Percentiles rank a stretch among this genome's conserved stretches.
Evolutionary conservation across 2,113 vertebrate species (phyloP).

Genomic region (Leptocoma aspasia): DNA sequence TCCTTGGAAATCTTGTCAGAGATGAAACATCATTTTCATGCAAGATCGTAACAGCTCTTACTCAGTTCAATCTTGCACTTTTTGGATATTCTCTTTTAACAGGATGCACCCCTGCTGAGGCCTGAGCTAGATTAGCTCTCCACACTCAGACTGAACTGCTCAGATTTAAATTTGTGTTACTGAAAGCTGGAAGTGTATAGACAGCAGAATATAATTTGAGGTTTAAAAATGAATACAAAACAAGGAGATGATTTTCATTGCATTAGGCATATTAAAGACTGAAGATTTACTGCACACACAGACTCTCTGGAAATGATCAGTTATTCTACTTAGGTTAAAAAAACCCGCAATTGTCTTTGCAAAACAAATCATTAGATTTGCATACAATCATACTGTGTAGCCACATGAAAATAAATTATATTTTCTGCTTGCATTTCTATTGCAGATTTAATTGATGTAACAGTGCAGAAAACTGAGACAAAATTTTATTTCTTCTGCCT

Average conservation of each 20-base stretch:
- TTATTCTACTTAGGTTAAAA: slow-evolving; percentile 36
- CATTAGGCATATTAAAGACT: not conserved
- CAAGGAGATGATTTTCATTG: slow-evolving; percentile 13
- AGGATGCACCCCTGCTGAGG: not conserved
- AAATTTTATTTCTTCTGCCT: slow-evolving; percentile 70
- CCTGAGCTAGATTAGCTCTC: not conserved
- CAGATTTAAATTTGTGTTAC: not conserved
- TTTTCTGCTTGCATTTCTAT: slow-evolving; percentile 47
- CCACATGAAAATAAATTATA: slow-evolving; percentile 40
- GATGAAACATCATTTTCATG: not conserved
- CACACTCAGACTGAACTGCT: not conserved
- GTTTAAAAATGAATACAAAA: not conserved
- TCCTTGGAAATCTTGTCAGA: not conserved
- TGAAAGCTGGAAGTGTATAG: not conserved
- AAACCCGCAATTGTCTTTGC: slow-evolving; percentile 38
- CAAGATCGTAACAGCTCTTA: not conserved
- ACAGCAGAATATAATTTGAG: not conserved
- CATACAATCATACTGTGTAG: slow-evolving; percentile 45
- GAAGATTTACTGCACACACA: slow-evolving; percentile 19
- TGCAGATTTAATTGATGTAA: slow-evolving; percentile 67
- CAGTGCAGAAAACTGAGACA: slow-evolving; percentile 66
- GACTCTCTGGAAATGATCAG: not conserved
- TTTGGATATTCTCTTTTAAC: not conserved
- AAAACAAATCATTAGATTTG: slow-evolving; percentile 56
- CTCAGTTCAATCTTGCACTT: not conserved